Conservation (phyloP, 2,888 invertebrate genomes). For the Drosophila pegasa region DNA sequence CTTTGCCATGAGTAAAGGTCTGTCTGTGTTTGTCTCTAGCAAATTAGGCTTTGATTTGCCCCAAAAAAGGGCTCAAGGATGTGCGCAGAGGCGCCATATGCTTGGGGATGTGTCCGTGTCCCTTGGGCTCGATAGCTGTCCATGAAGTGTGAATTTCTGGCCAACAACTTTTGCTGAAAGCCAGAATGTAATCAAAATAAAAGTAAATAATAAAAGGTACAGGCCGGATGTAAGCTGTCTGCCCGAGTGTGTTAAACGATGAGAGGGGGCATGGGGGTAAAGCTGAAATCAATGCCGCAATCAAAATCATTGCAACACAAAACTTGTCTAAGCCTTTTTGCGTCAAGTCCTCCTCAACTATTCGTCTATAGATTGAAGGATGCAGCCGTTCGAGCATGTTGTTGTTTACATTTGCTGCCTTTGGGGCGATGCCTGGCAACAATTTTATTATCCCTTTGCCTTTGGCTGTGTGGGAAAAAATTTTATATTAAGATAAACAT, state of each 20-base stretch:
- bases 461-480: constrained; percentile 61
- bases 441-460: constrained; percentile 76
- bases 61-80: constrained; percentile 34
- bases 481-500: constrained; percentile 73
- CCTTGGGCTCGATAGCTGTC: constrained; percentile 37
- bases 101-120: constrained; percentile 32
- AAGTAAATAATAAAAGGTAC: constrained; percentile 69
- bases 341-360: constrained; percentile 50
- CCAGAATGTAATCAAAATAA: constrained; percentile 76
- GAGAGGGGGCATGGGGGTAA: not conserved
- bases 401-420: constrained; percentile 71
- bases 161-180: constrained; percentile 54
- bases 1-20: constrained; percentile 1
- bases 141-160: constrained; percentile 71
- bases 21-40: constrained; percentile 21
- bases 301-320: constrained; percentile 62
- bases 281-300: constrained; percentile 76
- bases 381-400: constrained; percentile 61
- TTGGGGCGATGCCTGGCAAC: constrained; percentile 56
- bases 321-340: constrained; percentile 71
- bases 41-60: constrained; percentile 72
- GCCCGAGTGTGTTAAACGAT: constrained; percentile 72
- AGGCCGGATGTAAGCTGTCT: constrained; percentile 12
- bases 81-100: constrained; percentile 17
- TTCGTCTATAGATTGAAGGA: constrained; percentile 48